phyloP scores from a whole-genome alignment of 2,113 vertebrate species.

The Carassius auratus region DNA sequence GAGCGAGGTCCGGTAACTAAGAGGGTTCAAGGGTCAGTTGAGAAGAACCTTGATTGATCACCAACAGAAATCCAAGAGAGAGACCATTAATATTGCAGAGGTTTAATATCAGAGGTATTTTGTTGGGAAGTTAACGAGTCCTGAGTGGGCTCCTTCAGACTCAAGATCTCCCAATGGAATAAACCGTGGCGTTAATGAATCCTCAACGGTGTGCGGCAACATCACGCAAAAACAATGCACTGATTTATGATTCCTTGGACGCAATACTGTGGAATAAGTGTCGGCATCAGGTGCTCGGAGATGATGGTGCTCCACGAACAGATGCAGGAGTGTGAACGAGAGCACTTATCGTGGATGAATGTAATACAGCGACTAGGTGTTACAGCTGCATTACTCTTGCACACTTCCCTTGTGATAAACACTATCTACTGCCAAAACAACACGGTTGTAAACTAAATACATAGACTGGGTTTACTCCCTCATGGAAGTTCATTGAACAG shows the following conservation, averaged over 20 bases:
- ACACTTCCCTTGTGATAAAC: background rate
- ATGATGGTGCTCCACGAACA: background rate
- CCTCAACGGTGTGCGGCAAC: background rate
- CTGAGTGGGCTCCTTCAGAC: slow-evolving; percentile 13
- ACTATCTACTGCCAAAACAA: background rate
- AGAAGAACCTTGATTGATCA: slow-evolving; percentile 16
- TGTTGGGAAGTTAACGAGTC: slow-evolving; percentile 14
- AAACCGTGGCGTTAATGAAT: slow-evolving; percentile 39
- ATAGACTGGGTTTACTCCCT: background rate
- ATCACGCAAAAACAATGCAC: background rate
- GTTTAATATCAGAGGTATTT: slow-evolving; percentile 12
- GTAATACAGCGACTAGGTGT: background rate
- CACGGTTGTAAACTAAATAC: background rate
- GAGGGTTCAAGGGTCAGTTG: background rate
- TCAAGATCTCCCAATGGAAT: background rate
- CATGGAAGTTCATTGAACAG: background rate
- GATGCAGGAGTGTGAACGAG: background rate
- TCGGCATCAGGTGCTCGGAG: background rate
- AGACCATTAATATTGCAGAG: slow-evolving; percentile 20
- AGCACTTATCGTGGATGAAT: background rate
- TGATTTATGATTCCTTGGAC: slow-evolving; percentile 19
- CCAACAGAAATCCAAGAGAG: slow-evolving; percentile 4
- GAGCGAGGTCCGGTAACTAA: background rate
- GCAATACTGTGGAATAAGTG: background rate
- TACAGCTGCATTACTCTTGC: background rate